Evolutionary conservation across 2,113 vertebrate species (phyloP).

Genomic region (Callipepla californica): DNA sequence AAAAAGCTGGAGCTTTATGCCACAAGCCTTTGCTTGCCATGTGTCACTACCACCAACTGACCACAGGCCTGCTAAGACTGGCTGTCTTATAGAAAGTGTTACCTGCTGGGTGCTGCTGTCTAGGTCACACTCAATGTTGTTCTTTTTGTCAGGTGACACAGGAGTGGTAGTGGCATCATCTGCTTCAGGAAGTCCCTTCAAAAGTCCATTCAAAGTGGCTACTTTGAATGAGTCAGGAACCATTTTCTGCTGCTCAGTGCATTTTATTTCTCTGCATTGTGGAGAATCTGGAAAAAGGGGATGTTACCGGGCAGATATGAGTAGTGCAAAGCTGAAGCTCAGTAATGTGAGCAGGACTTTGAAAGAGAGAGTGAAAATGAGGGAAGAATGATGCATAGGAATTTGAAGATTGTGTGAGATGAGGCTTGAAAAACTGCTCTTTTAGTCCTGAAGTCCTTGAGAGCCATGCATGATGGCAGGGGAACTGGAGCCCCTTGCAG

Average conservation of each 20-base stretch:
- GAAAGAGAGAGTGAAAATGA: background rate
- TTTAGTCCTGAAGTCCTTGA: background rate
- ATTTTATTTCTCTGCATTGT: background rate
- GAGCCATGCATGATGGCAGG: background rate
- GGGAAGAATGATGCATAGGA: background rate
- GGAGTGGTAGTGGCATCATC: background rate
- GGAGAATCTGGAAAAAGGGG: background rate
- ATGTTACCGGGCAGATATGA: background rate
- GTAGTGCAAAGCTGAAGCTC: background rate
- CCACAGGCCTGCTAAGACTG: background rate
- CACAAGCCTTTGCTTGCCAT: accelerated
- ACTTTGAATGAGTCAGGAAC: background rate
- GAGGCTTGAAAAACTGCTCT: background rate
- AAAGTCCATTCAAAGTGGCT: no score
- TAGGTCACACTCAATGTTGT: accelerated
- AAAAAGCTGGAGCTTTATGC: background rate
- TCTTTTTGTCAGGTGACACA: background rate
- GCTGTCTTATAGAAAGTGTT: no score
- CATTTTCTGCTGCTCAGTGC: background rate
- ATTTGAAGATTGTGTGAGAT: background rate
- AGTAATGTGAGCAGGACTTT: background rate
- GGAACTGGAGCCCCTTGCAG: background rate
- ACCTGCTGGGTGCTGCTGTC: no score
- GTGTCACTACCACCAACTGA: background rate
- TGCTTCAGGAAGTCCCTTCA: background rate